These are phyloP conservation scores for Perdix hodgsoniae DNA, from an alignment of 2,797 vertebrate species.

Conservation along the genomic window DNA sequence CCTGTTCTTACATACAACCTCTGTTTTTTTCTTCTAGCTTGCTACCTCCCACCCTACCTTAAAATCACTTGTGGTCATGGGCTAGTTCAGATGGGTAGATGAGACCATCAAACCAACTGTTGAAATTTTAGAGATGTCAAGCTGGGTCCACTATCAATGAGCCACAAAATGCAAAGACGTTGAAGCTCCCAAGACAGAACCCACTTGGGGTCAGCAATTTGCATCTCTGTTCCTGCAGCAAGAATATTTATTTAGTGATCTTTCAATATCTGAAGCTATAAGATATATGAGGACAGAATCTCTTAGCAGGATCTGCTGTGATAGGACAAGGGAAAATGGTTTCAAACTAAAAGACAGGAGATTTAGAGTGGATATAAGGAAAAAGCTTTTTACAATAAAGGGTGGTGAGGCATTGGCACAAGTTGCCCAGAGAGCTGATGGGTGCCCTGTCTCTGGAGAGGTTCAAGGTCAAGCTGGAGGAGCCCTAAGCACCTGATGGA, in stretches of 20 bases:
- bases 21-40: not conserved
- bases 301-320: too few relatives aligned
- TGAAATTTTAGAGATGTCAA: not conserved
- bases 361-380: too few relatives aligned
- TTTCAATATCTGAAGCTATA: too few relatives aligned
- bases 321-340: too few relatives aligned
- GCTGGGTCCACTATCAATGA: not conserved
- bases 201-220: not conserved
- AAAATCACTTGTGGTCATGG: not conserved
- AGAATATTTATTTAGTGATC: not conserved
- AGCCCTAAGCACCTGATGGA: too few relatives aligned
- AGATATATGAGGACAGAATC: too few relatives aligned
- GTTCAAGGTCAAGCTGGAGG: too few relatives aligned
- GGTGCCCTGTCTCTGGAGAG: too few relatives aligned
- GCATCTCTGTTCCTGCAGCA: not conserved
- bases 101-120: not conserved
- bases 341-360: too few relatives aligned
- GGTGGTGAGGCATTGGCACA: too few relatives aligned
- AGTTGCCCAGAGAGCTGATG: too few relatives aligned
- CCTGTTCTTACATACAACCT: not conserved
- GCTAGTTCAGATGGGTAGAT: not conserved
- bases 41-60: not conserved
- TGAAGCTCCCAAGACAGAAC: not conserved
- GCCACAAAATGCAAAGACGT: not conserved
- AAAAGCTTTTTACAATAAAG: too few relatives aligned